These are phyloP conservation scores for Synanthedon vespiformis DNA, from an alignment of 2,888 invertebrate species.

Conservation along the genomic window DNA sequence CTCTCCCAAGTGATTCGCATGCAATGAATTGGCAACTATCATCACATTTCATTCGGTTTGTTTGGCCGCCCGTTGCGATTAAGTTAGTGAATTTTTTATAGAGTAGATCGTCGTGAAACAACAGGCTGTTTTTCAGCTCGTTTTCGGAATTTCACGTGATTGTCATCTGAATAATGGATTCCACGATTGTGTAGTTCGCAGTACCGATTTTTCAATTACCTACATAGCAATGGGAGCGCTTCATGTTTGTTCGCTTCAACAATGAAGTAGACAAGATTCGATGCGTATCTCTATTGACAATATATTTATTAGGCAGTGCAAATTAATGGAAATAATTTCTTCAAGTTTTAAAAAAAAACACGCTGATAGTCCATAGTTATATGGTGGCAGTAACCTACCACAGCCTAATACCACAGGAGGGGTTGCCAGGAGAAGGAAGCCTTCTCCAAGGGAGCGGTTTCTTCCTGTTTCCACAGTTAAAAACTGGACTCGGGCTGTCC, in stretches of 20 bases:
- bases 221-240: slow-evolving; percentile 44
- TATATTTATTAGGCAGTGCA: background rate
- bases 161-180: slow-evolving; percentile 61
- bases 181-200: slow-evolving; percentile 37
- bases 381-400: too few species aligned
- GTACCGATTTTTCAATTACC: slow-evolving; percentile 62
- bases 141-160: slow-evolving; percentile 62
- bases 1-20: background rate
- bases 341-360: too few species aligned
- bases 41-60: slow-evolving; percentile 19
- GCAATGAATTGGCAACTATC: background rate
- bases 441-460: too few species aligned
- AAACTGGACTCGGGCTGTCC: too few species aligned
- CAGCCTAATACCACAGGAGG: too few species aligned
- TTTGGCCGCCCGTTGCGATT: slow-evolving; percentile 50
- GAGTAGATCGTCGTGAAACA: slow-evolving; percentile 50
- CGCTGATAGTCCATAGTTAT: too few species aligned
- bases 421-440: too few species aligned
- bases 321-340: too few species aligned
- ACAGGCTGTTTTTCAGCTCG: slow-evolving; percentile 56
- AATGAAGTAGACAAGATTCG: too few species aligned
- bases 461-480: too few species aligned
- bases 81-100: slow-evolving; percentile 60
- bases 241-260: slow-evolving; percentile 20
- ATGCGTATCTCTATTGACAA: background rate